phyloP scores from a whole-genome alignment of 2,888 invertebrate species.

The Dolomedes plantarius region DNA sequence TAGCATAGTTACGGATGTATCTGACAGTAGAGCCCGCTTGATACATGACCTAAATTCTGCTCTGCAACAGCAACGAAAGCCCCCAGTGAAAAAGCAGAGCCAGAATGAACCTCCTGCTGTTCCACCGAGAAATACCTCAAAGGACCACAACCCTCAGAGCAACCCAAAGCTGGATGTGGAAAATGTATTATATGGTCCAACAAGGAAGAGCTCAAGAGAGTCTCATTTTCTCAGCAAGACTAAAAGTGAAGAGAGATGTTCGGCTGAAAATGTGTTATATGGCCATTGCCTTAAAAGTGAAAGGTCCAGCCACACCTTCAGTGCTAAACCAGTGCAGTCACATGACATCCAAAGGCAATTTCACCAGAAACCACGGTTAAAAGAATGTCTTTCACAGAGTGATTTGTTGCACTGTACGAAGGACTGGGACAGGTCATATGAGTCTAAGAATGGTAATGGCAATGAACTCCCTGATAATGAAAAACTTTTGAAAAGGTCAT shows the following conservation, averaged over 20 bases:
- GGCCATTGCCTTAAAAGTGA: conserved; percentile 36
- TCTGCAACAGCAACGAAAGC: conserved; percentile 75
- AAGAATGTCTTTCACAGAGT: conserved; percentile 46
- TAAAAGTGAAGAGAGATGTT: conserved; percentile 7
- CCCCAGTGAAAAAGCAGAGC: conserved; percentile 12
- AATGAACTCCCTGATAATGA: conserved; percentile 41
- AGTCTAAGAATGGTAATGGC: conserved; percentile 38
- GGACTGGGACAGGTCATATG: conserved; percentile 42
- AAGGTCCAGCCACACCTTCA: conserved; percentile 42
- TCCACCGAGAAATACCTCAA: conserved; percentile 49
- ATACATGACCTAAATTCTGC: conserved; percentile 86
- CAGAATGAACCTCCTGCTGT: conserved; percentile 39
- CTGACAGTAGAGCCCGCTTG: conserved; percentile 80
- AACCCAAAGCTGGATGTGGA: background rate
- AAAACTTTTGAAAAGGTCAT: conserved; percentile 53
- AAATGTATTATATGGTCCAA: conserved; percentile 7
- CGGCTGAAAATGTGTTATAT: conserved; percentile 34
- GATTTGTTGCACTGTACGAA: conserved; percentile 43
- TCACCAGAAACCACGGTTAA: conserved; percentile 44
- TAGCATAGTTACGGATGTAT: conserved; percentile 62
- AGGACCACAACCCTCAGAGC: conserved; percentile 19
- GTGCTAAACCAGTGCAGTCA: conserved; percentile 39
- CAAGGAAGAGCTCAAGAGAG: background rate
- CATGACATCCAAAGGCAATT: conserved; percentile 47
- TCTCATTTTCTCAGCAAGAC: background rate